Evolutionary conservation across 23 tunicate genomes (phyloP), one percentile per base, ranked within the genome.

Genomic region (Oikopleura albicans): DNA sequence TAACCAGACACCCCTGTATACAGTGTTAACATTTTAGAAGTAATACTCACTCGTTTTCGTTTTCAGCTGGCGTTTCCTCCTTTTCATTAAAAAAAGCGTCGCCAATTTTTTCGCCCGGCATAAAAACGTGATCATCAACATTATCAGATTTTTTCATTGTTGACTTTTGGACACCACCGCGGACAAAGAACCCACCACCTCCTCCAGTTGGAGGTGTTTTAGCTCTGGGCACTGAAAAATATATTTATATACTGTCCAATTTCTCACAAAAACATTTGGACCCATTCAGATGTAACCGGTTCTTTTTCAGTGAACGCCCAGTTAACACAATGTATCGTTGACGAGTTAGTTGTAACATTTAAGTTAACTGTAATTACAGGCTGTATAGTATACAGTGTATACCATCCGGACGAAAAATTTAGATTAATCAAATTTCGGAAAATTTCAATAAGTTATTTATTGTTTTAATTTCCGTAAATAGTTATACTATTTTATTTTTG

Each of bases 81-180:
- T 49, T 49, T 37, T 71, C 79, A 4, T 16, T 29, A 4, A 71
- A 2, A 29, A 12, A 71, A 4, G 79, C 79, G 31, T 12, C 35
- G 37, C 35, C 35, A 29, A 71, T 29, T 31, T 71, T 71, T 29
- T 71, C 79, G 37, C 79, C 79, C 28, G 79, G 79, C 79, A 71
- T 71, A 31, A 71, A 71, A 29, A 71, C 79, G 37, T 71, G 79
- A 71, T 71, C 79, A 29, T 71, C 79, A 37, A 71, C 37, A 71
- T 71, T 71, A 71, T 71, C 79, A 29, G 79, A 71, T 29, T 71
- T 71, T 71, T 71, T 71, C 34, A 71, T 16, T 37, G 37, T 71
- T 29, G 79, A 71, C 35, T 71, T 16, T 71, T 71, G 79, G 33
- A 71, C 79, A 12, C 79, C 79, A 71, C 79, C 79, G 37, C 79